A percentile compares a stretch with the other conserved stretches of the same genome.
phyloP scores from a whole-genome alignment of 2,888 invertebrate species.

The Sarcophaga variegata region DNA sequence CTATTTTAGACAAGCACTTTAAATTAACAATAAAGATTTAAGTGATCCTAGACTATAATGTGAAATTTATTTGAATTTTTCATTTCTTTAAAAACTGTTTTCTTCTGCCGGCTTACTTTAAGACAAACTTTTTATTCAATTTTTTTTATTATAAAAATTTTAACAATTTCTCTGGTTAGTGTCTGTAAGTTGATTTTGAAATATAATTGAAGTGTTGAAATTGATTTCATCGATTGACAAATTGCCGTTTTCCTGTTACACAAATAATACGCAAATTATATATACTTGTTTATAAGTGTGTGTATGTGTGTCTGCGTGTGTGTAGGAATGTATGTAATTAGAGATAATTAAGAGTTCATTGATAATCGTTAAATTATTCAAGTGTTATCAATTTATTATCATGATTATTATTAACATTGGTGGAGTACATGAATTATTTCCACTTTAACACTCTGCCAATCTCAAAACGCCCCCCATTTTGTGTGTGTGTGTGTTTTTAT shows the following conservation, averaged over 20 bases:
- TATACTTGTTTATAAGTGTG: not conserved
- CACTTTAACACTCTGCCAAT: slow-evolving; percentile 27
- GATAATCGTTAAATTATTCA: slow-evolving; percentile 42
- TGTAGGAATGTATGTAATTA: not conserved
- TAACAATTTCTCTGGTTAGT: too few species aligned
- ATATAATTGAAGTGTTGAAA: not conserved
- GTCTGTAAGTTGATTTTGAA: not conserved
- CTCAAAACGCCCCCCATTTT: not conserved
- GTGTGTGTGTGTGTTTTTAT: not conserved
- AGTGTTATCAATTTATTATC: slow-evolving; percentile 37
- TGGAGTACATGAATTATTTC: slow-evolving; percentile 36
- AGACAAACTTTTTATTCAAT: too few species aligned
- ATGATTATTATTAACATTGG: not conserved
- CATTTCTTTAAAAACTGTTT: too few species aligned
- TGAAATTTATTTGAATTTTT: too few species aligned
- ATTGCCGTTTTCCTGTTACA: not conserved
- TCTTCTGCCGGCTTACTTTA: too few species aligned
- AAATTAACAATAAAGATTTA: too few species aligned
- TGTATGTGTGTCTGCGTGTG: not conserved
- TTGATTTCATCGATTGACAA: not conserved
- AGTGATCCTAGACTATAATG: too few species aligned
- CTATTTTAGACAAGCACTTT: too few species aligned
- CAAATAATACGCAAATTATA: not conserved
- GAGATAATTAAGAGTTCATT: slow-evolving; percentile 31
- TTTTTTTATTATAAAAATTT: too few species aligned